Percentiles rank a stretch among this genome's conserved stretches.
Evolutionary conservation across 2,888 invertebrate genomes (phyloP).

Genomic region (Acrocyrtus sp.): DNA sequence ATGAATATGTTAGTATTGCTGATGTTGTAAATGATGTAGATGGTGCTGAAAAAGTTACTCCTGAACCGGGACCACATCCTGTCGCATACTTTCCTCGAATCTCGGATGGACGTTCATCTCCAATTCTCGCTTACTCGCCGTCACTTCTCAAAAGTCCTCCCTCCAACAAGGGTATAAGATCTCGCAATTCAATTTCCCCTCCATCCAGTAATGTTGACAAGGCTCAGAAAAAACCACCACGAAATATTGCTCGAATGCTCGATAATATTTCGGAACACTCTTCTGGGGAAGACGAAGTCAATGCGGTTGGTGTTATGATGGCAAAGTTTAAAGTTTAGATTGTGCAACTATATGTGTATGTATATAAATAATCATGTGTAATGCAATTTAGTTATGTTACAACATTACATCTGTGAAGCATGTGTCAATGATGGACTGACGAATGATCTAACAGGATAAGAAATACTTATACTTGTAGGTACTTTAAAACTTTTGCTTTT

Average conservation of each 20-base stretch:
- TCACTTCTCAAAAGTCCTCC: constrained; percentile 48
- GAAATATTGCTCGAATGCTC: constrained; percentile 41
- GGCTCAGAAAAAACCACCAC: constrained; percentile 6
- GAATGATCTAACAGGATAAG: no score
- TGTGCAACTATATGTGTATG: no score
- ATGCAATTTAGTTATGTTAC: no score
- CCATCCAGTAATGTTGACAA: constrained; percentile 6
- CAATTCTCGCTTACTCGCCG: constrained; percentile 48
- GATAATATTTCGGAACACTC: constrained; percentile 52
- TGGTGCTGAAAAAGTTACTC: constrained; percentile 17
- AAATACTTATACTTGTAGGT: no score
- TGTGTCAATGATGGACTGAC: no score
- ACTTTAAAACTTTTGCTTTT: no score
- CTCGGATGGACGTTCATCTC: constrained; percentile 45
- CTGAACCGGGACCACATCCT: constrained; percentile 8
- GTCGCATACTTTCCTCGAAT: constrained; percentile 22
- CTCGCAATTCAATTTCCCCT: constrained; percentile 4
- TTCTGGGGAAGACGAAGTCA: constrained; percentile 28
- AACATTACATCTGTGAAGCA: no score
- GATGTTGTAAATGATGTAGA: no score
- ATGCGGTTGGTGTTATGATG: constrained; percentile 25
- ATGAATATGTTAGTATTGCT: neutral
- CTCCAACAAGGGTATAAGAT: neutral
- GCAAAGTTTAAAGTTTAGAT: constrained; percentile 29
- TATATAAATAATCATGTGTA: neutral